Percentiles rank a stretch among this genome's conserved stretches.
Evolutionary conservation across 2,888 invertebrate genomes (phyloP).

Genomic region (Andrena dorsata): DNA sequence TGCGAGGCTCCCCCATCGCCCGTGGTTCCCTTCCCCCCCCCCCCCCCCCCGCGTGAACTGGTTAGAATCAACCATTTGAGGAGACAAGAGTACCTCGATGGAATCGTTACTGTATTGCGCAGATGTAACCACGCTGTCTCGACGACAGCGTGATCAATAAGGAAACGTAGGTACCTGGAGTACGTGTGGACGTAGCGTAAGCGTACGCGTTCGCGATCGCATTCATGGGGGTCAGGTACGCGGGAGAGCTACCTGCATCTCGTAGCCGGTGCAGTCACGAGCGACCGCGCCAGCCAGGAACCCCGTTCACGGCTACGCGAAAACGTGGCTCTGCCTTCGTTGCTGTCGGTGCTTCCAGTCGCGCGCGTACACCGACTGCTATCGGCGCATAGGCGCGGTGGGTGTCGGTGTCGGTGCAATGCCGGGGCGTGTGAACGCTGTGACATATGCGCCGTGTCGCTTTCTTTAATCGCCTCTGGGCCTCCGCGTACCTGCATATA

Average conservation of each 20-base stretch:
- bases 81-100: neutral
- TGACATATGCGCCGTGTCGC: slow-evolving; percentile 85
- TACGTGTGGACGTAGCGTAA: slow-evolving; percentile 41
- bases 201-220: slow-evolving; percentile 55
- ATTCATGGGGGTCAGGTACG: slow-evolving; percentile 62
- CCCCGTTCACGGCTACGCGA: slow-evolving; percentile 47
- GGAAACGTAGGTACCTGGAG: neutral
- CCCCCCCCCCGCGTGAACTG: no score
- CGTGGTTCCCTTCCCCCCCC: no score
- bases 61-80: neutral
- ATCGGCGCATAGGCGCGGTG: slow-evolving; percentile 79
- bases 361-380: slow-evolving; percentile 54
- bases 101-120: neutral
- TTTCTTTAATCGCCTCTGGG: slow-evolving; percentile 82
- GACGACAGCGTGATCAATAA: slow-evolving; percentile 9
- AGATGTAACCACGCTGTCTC: neutral
- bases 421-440: slow-evolving; percentile 84
- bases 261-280: slow-evolving; percentile 63
- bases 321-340: slow-evolving; percentile 39
- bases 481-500: slow-evolving; percentile 51
- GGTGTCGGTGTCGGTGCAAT: slow-evolving; percentile 74
- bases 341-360: slow-evolving; percentile 22
- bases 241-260: slow-evolving; percentile 66
- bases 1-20: slow-evolving; percentile 1
- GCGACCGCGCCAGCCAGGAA: slow-evolving; percentile 66